Evolutionary conservation across 2,797 vertebrate species (phyloP).

Genomic region (Mus minutoides): DNA sequence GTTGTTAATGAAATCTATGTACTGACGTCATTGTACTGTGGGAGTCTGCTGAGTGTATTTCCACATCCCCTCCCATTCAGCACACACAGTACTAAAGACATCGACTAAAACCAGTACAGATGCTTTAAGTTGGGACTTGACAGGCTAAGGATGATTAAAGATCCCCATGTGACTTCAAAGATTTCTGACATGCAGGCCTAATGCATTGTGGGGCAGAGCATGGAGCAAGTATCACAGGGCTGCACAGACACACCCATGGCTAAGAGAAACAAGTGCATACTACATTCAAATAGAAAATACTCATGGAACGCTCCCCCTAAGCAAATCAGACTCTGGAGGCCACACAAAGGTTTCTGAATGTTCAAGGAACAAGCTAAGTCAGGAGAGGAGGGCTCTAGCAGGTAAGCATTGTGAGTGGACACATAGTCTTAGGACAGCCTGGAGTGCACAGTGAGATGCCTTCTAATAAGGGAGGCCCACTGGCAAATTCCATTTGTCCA

Average conservation of each 20-base stretch:
- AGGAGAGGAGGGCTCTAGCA: neutral
- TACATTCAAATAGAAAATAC: neutral
- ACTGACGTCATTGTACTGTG: neutral
- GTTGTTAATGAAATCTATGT: neutral
- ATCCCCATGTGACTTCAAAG: neutral
- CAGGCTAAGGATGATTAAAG: neutral
- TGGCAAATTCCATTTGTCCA: slow-evolving; percentile 57
- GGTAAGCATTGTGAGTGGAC: neutral
- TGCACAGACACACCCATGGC: neutral
- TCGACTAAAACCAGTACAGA: neutral
- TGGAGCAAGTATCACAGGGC: neutral
- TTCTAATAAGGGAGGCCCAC: slow-evolving; percentile 5
- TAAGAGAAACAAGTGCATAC: neutral
- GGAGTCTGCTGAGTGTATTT: neutral
- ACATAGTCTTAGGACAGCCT: neutral
- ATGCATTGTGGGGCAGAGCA: neutral
- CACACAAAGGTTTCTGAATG: neutral
- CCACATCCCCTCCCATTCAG: neutral
- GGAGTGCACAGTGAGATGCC: neutral
- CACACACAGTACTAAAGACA: neutral
- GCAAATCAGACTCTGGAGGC: neutral
- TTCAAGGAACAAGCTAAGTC: neutral
- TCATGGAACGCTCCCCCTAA: neutral
- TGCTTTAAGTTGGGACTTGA: neutral
- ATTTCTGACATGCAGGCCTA: neutral